phyloP scores from a whole-genome alignment of 2,888 invertebrate species.

The Lycophotia porphyrea region DNA sequence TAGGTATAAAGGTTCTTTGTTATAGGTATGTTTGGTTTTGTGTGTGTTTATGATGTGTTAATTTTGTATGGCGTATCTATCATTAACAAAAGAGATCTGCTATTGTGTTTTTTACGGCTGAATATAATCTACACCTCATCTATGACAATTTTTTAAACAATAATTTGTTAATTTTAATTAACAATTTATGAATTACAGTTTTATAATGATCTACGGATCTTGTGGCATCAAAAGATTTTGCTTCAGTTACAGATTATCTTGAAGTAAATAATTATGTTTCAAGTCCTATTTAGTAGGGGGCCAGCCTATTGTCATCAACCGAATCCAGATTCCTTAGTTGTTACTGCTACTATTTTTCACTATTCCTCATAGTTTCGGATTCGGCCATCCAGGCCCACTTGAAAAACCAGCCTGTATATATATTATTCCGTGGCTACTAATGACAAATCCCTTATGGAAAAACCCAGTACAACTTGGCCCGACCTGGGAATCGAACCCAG shows the following conservation, averaged over 20 bases:
- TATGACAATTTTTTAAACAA: too few relatives aligned
- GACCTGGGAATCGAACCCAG: background rate
- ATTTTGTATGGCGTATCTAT: background rate
- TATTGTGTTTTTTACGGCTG: background rate
- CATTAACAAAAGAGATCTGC: background rate
- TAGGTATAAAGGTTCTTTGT: background rate
- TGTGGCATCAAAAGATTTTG: background rate
- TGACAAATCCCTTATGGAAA: background rate
- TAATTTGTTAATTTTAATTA: background rate
- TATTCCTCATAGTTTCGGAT: too few relatives aligned
- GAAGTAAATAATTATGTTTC: background rate
- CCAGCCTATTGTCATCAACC: background rate
- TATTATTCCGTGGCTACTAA: too few relatives aligned
- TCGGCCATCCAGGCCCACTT: too few relatives aligned
- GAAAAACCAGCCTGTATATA: too few relatives aligned
- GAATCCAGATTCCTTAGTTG: background rate
- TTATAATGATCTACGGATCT: background rate
- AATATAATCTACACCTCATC: background rate
- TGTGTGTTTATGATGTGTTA: background rate
- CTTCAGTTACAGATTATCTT: background rate
- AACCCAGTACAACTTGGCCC: background rate
- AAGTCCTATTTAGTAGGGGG: background rate
- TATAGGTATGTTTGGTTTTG: background rate
- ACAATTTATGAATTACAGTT: background rate
- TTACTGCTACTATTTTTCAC: too few relatives aligned